Conservation (phyloP, 2,888 invertebrate genomes). For the Formica aserva region DNA sequence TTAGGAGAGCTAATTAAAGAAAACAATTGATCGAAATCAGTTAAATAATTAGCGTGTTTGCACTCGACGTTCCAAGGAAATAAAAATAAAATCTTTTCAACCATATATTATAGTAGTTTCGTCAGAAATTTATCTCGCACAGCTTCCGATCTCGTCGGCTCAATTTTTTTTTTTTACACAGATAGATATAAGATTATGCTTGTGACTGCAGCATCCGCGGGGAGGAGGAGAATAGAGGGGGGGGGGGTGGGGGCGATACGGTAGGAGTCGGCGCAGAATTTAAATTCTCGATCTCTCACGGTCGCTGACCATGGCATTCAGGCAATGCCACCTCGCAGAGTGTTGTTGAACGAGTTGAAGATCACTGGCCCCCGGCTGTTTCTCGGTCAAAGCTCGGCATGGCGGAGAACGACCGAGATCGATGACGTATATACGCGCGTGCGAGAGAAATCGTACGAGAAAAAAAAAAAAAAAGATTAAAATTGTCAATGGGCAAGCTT, state of each 20-base stretch:
- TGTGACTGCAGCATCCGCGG: conserved; percentile 4
- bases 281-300: conserved; percentile 75
- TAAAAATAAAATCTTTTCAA: too few species aligned
- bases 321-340: conserved; percentile 68
- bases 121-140: conserved; percentile 12
- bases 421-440: conserved; percentile 59
- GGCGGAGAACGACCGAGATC: conserved; percentile 63
- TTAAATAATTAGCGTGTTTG: background rate
- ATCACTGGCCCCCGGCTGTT: conserved; percentile 69
- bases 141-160: conserved; percentile 6
- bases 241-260: conserved; percentile 12
- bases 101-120: background rate
- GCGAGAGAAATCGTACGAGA: background rate
- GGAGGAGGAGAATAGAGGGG: conserved; percentile 2
- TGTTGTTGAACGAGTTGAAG: conserved; percentile 74
- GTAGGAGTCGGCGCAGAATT: conserved; percentile 69
- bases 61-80: background rate
- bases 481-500: background rate
- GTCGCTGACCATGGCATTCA: conserved; percentile 75
- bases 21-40: background rate
- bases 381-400: conserved; percentile 66
- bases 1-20: background rate
- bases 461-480: background rate
- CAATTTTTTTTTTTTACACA: background rate
- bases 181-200: background rate